These are phyloP conservation scores for Leptinotarsa peninsularis DNA, from an alignment of 2,888 invertebrate genomes.

Conservation along the genomic window DNA sequence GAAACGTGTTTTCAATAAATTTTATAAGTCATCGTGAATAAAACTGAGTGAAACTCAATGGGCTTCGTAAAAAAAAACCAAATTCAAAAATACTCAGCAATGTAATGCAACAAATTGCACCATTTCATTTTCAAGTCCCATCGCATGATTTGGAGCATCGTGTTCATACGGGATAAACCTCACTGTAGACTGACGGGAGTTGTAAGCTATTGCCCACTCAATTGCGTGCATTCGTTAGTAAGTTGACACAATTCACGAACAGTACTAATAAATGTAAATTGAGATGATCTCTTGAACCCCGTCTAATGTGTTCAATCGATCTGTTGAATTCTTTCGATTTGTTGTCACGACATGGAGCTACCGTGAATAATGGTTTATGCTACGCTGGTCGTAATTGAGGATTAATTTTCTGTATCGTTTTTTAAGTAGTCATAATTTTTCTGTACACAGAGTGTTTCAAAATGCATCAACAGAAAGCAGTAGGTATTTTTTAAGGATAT, in stretches of 20 bases:
- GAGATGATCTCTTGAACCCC: constrained; percentile 3
- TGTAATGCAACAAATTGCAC: too few species aligned
- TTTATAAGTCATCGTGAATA: too few species aligned
- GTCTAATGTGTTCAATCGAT: constrained; percentile 9
- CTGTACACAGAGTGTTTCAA: too few species aligned
- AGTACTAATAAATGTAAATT: neutral
- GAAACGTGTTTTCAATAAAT: too few species aligned
- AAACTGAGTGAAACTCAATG: too few species aligned
- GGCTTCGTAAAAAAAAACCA: too few species aligned
- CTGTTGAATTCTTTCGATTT: neutral
- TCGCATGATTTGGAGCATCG: neutral
- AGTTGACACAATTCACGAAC: neutral
- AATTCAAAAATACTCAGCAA: too few species aligned
- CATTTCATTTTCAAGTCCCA: neutral
- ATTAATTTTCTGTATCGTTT: too few species aligned
- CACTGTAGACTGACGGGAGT: neutral
- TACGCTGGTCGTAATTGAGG: too few species aligned
- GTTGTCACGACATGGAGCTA: neutral
- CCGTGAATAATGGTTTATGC: neutral
- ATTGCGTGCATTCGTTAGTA: neutral
- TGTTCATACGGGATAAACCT: neutral
- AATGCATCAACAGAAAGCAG: too few species aligned
- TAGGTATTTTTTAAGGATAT: too few species aligned
- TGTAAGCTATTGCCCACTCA: neutral
- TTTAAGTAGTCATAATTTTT: too few species aligned